Conservation (phyloP, 2,888 invertebrate species). For the Macaria liturata region DNA sequence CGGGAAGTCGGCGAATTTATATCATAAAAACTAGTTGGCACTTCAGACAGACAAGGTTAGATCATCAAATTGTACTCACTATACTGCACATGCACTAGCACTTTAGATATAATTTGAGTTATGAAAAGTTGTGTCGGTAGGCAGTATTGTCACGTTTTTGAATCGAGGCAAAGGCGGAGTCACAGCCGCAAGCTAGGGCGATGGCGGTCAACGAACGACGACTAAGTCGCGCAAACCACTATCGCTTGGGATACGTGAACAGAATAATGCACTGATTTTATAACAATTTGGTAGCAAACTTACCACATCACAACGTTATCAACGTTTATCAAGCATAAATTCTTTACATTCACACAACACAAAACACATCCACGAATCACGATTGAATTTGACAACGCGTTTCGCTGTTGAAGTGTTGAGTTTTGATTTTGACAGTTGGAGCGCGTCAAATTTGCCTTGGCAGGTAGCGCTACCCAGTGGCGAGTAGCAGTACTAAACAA, state of each 20-base stretch:
- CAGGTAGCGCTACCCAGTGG: neutral
- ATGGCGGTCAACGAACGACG: constrained; percentile 81
- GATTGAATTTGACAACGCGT: constrained; percentile 47
- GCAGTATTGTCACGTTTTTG: constrained; percentile 49
- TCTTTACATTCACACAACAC: constrained; percentile 76
- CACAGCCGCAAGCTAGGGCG: constrained; percentile 68
- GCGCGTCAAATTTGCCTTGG: neutral
- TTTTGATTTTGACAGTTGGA: constrained; percentile 39
- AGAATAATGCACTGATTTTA: constrained; percentile 10
- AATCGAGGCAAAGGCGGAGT: constrained; percentile 61
- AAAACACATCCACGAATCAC: constrained; percentile 62
- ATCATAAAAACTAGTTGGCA: constrained; percentile 45
- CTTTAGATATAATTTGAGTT: constrained; percentile 13
- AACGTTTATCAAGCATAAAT: constrained; percentile 60
- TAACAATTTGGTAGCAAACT: constrained; percentile 45
- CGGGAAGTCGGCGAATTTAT: constrained; percentile 47
- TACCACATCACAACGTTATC: constrained; percentile 74
- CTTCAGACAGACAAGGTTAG: constrained; percentile 45
- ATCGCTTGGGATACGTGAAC: neutral
- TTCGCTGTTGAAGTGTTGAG: constrained; percentile 44
- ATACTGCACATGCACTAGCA: constrained; percentile 10
- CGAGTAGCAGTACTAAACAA: neutral
- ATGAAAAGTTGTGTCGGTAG: constrained; percentile 19
- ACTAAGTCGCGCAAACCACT: constrained; percentile 4
- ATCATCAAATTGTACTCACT: constrained; percentile 36